Evolutionary conservation across 2,888 invertebrate species (phyloP).

Genomic region (Platycheirus albimanus): DNA sequence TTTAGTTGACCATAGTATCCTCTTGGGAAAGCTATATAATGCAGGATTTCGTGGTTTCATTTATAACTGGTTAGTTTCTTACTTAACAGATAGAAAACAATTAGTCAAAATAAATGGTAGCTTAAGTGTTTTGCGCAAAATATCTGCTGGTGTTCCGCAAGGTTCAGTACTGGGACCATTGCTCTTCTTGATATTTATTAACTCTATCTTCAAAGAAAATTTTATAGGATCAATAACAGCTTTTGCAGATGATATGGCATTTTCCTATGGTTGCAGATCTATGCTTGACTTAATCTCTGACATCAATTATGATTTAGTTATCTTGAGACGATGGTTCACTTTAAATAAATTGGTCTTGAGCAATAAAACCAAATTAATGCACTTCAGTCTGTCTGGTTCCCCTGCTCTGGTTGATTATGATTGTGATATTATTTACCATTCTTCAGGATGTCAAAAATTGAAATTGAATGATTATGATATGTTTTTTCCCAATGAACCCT

Average conservation of each 20-base stretch:
- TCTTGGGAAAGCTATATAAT: too few relatives aligned
- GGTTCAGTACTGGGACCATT: not conserved
- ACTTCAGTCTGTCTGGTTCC: not conserved
- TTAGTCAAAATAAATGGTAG: not conserved
- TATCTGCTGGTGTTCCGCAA: not conserved
- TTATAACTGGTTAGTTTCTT: not conserved
- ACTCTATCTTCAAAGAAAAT: not conserved
- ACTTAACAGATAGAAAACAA: not conserved
- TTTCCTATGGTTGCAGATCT: slow-evolving; percentile 1
- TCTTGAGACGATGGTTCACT: slow-evolving; percentile 14
- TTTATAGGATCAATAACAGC: not conserved
- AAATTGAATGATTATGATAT: not conserved
- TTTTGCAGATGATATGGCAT: not conserved
- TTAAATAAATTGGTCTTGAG: slow-evolving; percentile 14
- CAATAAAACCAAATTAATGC: slow-evolving; percentile 19
- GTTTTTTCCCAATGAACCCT: not conserved
- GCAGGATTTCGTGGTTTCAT: too few relatives aligned
- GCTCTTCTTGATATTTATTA: not conserved
- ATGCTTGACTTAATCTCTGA: slow-evolving; percentile 2
- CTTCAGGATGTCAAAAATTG: not conserved
- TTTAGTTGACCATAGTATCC: too few relatives aligned
- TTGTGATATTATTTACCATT: not conserved
- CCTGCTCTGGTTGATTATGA: not conserved
- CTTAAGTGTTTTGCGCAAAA: not conserved
- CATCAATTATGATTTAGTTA: too few relatives aligned